These are phyloP conservation scores for Podarcis cretensis DNA, from an alignment of 2,113 vertebrate species.

Conservation along the genomic window DNA sequence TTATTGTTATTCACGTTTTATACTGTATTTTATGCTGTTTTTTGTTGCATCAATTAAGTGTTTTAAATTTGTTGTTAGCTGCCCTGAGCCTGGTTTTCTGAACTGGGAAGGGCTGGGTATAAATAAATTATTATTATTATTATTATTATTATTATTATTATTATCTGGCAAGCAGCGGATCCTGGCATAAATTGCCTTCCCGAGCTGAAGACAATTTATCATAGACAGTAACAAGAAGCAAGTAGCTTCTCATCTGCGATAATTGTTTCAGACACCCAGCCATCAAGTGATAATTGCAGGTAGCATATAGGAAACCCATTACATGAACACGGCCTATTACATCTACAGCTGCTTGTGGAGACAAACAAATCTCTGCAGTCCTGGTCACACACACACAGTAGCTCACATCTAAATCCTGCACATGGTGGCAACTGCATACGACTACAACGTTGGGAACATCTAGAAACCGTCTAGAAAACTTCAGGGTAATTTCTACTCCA, in stretches of 20 bases:
- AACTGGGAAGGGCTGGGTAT: too few species aligned
- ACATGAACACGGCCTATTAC: neutral
- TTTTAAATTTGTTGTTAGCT: too few species aligned
- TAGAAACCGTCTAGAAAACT: neutral
- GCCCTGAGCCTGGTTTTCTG: too few species aligned
- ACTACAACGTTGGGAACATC: neutral
- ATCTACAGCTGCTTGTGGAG: neutral
- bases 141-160: too few species aligned
- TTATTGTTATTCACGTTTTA: too few species aligned
- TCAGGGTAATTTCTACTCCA: neutral
- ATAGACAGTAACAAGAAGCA: neutral
- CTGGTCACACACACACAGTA: too few species aligned
- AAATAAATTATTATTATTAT: too few species aligned
- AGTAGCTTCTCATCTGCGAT: neutral
- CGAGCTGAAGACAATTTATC: neutral
- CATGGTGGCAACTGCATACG: neutral
- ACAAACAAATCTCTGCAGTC: neutral
- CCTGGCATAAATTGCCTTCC: neutral
- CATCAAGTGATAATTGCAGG: neutral
- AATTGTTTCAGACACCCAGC: neutral
- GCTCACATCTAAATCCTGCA: neutral
- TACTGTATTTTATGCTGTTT: too few species aligned
- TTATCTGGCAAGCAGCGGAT: too few species aligned
- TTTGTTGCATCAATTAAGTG: too few species aligned
- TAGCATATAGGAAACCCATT: neutral